Evolutionary conservation across 2,888 invertebrate species (phyloP).

Genomic region (Drosophila picticornis): DNA sequence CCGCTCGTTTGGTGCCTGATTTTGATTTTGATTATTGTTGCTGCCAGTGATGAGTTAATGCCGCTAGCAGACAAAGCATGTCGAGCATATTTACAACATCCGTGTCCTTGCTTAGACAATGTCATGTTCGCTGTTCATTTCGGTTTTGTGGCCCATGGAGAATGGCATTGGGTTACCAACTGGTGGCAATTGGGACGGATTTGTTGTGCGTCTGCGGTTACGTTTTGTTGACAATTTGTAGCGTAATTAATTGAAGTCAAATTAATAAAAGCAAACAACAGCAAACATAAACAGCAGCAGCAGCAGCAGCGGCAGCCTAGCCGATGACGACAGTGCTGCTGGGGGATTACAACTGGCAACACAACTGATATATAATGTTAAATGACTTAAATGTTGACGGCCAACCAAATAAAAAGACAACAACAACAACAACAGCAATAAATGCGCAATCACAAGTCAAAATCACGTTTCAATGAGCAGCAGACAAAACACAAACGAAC

Average conservation of each 20-base stretch:
- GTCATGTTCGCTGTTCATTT: constrained; percentile 68
- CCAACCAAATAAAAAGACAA: constrained; percentile 28
- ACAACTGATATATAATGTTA: constrained; percentile 71
- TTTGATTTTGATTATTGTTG: constrained; percentile 41
- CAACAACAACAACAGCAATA: constrained; percentile 22
- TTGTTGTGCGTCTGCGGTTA: constrained; percentile 54
- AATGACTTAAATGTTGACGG: constrained; percentile 77
- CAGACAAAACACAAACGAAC: constrained; percentile 34
- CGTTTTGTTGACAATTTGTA: constrained; percentile 77
- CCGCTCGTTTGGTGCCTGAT: constrained; percentile 23
- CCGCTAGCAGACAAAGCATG: constrained; percentile 58
- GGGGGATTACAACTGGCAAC: constrained; percentile 72
- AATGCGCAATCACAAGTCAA: constrained; percentile 57
- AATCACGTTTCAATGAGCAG: constrained; percentile 72
- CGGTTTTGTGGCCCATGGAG: constrained; percentile 59
- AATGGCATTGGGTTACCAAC: constrained; percentile 73
- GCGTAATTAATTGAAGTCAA: constrained; percentile 75
- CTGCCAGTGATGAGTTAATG: constrained; percentile 70
- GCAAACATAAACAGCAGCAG: constrained; percentile 8
- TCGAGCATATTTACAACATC: constrained; percentile 6
- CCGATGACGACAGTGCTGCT: constrained; percentile 64
- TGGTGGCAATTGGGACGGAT: constrained; percentile 41
- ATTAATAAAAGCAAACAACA: constrained; percentile 69
- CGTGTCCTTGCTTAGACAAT: constrained; percentile 42
- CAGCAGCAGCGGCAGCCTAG: constrained; percentile 8